Evolutionary conservation across 2,888 invertebrate genomes (phyloP), one percentile per base, ranked within the genome.

Genomic region (Linnaemya vulpina): DNA sequence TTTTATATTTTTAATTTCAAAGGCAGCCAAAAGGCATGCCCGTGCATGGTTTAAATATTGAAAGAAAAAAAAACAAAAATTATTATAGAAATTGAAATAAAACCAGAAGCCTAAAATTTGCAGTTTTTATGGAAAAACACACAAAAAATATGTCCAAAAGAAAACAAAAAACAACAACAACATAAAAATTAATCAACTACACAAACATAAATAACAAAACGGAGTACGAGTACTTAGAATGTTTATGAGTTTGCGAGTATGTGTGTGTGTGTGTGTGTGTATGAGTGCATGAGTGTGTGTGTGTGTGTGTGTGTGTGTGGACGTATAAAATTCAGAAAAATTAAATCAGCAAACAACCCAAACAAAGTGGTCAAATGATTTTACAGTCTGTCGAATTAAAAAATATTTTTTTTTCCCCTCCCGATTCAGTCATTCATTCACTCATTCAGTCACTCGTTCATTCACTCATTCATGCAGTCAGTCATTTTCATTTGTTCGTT

Each of bases 281-380:
- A 17, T 8, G 17, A 17, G 7, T 13, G 20, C 35, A 35, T 20
- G 30, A 17, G 25, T 25, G 9, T 74, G 5, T 30, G 30, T 30
- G 30, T 30, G 30, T 30, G 30, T 30, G 30, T 30, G 30, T 30
- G n/a, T 63, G 63, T 40, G 2, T 2, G 13, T 17, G n/a, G n/a
- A n/a, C 3, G 15, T 62, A 40, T 62, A 20, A 62, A 63, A 4
- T 38, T 8, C 2, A 49, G 40, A 51, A 51, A 53, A 46, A 51
- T 13, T 3, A 55, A 11, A 70, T 62, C 53, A 35, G 53, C 35
- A 62, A 70, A 43, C 63, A 63, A 53, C 3, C 62, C 20, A 71
- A 71, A 71, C 78, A 79, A 79, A 79, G 65, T 77, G 83, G 83
- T 77, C 83, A 83, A 83, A 77, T 77, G 73, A 83, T 77, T 83